These are phyloP conservation scores for Furcifer pardalis DNA, from an alignment of 2,797 vertebrate species.

Conservation along the genomic window DNA sequence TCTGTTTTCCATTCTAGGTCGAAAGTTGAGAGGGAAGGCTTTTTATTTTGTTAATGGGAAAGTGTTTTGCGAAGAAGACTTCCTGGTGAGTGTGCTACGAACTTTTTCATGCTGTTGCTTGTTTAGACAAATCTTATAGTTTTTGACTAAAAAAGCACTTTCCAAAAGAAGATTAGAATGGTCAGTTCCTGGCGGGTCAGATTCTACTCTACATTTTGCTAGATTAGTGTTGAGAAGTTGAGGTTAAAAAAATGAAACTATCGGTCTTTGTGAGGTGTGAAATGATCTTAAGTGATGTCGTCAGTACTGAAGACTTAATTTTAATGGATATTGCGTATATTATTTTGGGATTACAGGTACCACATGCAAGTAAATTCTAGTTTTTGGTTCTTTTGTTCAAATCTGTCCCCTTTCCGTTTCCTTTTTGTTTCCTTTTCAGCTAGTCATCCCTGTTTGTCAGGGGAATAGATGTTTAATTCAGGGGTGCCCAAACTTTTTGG, in stretches of 20 bases:
- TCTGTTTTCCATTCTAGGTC: conserved; percentile 78
- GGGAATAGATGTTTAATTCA: conserved; percentile 20
- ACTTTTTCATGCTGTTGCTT: neutral
- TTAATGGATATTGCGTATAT: neutral
- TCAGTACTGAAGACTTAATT: neutral
- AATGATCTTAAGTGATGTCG: neutral
- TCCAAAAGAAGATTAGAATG: rapidly evolving
- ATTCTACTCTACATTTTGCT: neutral
- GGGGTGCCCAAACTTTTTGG: too few species aligned
- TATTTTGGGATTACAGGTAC: neutral
- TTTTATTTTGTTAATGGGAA: conserved; percentile 97
- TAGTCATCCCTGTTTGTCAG: neutral
- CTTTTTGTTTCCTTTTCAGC: too few species aligned
- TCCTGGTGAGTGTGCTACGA: conserved; percentile 84
- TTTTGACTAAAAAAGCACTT: neutral
- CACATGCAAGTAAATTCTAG: conserved; percentile 1
- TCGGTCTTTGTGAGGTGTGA: neutral
- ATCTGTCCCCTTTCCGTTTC: neutral
- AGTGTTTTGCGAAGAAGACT: conserved; percentile 98
- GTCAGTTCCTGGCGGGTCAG: rapidly evolving
- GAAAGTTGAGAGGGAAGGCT: conserved; percentile 94
- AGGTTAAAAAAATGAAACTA: neutral
- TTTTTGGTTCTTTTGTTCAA: neutral
- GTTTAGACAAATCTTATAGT: neutral
- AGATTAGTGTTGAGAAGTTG: neutral